Base-by-base conservation (phyloP, 2,888 invertebrate genomes). In the Actias luna region DNA sequence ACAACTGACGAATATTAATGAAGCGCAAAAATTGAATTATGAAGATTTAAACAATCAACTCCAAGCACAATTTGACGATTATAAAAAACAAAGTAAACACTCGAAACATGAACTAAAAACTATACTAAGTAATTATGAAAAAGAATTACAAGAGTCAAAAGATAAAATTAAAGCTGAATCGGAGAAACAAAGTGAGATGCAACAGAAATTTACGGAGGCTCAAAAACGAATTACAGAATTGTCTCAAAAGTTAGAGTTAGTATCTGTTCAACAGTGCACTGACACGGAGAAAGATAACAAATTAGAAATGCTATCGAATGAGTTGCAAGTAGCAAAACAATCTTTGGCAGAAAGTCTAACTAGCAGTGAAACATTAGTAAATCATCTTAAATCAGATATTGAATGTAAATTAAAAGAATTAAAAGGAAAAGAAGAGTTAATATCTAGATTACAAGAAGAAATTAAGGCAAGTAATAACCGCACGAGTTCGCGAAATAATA, bases 71-170 rank as follows among this genome's bases (percentile, higher is more conserved):
- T 89, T 84, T 69, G 92, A 92, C 62, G 89, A 92, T 72, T 84
- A 84, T 60, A 93, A 89, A 70, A 89, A 84, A 65, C 89, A 92
- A 66, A 87, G 82, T 65, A 94, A 94, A 76, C 85, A 85, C 62
- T 87, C 93, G 39, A 92, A 92, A 69, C 88, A 90, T 61, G 93
- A 94, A 55, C 78, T 95, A 1, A 85, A 92, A 70, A 80, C 87
- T 27, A 94, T 94, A 75, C 78, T 96, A 64, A 94, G 94, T 66
- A 95, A 87, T 25, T 86, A 87, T 63, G 89, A 93, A 65, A 89
- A 87, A 69, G 82, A 87, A 72, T 74, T 88, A 64, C 78, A 83
- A 66, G 84, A 85, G 64, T 84, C 88, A 58, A 92, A 85, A 77
- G 85, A 85, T 52, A 88, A 84, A 66, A 71, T 88, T 25, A 85